Base-by-base conservation (phyloP, 2,113 vertebrate genomes). In the Tenebrosternarchus preto region DNA sequence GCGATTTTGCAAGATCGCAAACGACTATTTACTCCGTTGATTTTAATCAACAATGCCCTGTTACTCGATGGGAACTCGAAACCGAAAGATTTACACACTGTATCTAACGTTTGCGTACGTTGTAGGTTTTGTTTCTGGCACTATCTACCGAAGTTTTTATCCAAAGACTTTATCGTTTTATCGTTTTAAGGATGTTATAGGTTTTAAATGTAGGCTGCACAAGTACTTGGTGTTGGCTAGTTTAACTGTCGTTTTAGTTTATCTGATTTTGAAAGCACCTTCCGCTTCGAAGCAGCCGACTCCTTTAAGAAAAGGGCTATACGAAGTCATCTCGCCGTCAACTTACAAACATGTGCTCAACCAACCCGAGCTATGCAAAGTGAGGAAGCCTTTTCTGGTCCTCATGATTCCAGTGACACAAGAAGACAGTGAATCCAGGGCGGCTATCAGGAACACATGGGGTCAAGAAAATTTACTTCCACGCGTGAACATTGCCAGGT, bases 371-470 rank as follows among this genome's bases (percentile, higher is more conserved):
- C 89, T 86, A 17, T 94, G 92, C 80, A 36, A 4, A 0, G 25
- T 12, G 0, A 75, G 19, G 11, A 22, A 53, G 0, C 95, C 94
- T 0, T 92, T 95, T 80, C 86, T 96, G 71, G 85, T 96, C 0
- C 71, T 96, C 1, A 53, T 96, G 73, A 87, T 92, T 25, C 91
- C 91, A 1, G 86, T 88, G 0, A 50, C 80, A 0, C 90, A 92
- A 0, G 1, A 1, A 0, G 85, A 94, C 22, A 0, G 5, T 0
- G 82, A 17, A 0, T 83, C 79, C 0, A 80, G 95, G 4, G 4
- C 83, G 0, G 87, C 82, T 19, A 82, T 96, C 56, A 90, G 95
- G 36, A 85, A 50, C 1, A 95, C 94, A 0, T 93, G 92, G 94
- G 92, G 91, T 0, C 64, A 89, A 3, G 83, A 92, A 73, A 82